These are phyloP conservation scores for Drosophila stalkeri DNA, from an alignment of 2,888 invertebrate genomes.

Conservation along the genomic window DNA sequence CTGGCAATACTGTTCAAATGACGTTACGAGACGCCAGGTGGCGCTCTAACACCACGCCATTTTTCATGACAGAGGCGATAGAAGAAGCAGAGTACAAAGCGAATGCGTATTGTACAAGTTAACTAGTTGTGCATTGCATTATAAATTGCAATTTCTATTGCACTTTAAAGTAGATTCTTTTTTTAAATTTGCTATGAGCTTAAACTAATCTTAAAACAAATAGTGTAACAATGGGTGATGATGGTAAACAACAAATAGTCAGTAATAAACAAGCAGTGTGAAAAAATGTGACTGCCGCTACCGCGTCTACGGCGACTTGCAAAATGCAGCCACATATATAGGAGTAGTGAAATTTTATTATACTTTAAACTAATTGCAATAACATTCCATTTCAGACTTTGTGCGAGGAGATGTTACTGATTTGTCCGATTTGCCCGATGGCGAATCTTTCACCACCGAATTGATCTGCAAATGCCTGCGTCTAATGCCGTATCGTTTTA, in stretches of 20 bases:
- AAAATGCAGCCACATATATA: constrained; percentile 23
- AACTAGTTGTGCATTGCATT: constrained; percentile 30
- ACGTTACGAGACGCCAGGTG: constrained; percentile 20
- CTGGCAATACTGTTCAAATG: constrained; percentile 54
- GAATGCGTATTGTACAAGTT: constrained; percentile 30
- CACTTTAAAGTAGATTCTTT: background rate
- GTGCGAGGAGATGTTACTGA: constrained; percentile 86
- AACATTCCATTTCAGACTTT: constrained; percentile 85
- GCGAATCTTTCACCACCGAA: constrained; percentile 86
- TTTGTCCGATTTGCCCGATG: constrained; percentile 85
- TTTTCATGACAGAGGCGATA: constrained; percentile 40
- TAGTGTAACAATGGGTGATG: constrained; percentile 16
- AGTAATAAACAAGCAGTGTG: background rate
- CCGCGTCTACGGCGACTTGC: background rate
- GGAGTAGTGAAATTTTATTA: background rate
- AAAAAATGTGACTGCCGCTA: constrained; percentile 33
- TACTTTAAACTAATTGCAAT: background rate
- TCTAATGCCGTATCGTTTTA: constrained; percentile 93
- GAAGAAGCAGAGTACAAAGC: constrained; percentile 31
- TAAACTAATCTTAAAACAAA: background rate
- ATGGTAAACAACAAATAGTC: constrained; percentile 12
- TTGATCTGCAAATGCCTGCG: constrained; percentile 91
- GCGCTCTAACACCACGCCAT: constrained; percentile 64
- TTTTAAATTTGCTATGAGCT: background rate
- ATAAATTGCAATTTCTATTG: constrained; percentile 5